phyloP scores from a whole-genome alignment of 2,888 invertebrate species.

The Linnaemya vulpina region DNA sequence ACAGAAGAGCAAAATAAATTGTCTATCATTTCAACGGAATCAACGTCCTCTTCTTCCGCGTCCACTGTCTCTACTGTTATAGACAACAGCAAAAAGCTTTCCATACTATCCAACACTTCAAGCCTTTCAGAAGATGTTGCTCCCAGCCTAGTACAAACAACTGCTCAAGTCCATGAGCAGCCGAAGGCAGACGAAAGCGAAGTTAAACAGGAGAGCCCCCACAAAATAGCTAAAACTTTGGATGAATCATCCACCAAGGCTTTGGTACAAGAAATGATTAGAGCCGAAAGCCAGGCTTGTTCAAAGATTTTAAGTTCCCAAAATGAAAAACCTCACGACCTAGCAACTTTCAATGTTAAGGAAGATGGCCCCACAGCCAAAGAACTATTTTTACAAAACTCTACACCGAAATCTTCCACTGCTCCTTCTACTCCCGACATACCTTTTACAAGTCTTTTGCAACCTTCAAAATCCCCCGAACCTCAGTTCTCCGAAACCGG shows the following conservation, averaged over 20 bases:
- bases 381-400: conserved; percentile 1
- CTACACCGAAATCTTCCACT: background rate
- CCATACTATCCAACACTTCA: conserved; percentile 68
- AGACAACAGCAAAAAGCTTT: conserved; percentile 65
- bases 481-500: conserved; percentile 30
- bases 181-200: conserved; percentile 21
- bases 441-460: conserved; percentile 25
- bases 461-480: conserved; percentile 26
- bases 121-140: conserved; percentile 36
- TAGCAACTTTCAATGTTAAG: background rate
- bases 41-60: conserved; percentile 25
- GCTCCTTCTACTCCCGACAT: background rate
- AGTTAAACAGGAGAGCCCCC: background rate
- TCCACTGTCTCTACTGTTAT: conserved; percentile 33
- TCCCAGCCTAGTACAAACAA: conserved; percentile 61
- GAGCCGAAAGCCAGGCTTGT: conserved; percentile 9
- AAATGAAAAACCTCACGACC: background rate
- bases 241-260: conserved; percentile 8
- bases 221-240: conserved; percentile 2
- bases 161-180: conserved; percentile 69
- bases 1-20: conserved; percentile 37
- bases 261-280: conserved; percentile 38
- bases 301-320: conserved; percentile 1
- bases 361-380: background rate
- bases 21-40: conserved; percentile 44